Percentiles rank a stretch among this genome's conserved stretches.
These are phyloP conservation scores for Temnothorax rugatulus DNA, from an alignment of 2,888 invertebrate species.

Conservation along the genomic window DNA sequence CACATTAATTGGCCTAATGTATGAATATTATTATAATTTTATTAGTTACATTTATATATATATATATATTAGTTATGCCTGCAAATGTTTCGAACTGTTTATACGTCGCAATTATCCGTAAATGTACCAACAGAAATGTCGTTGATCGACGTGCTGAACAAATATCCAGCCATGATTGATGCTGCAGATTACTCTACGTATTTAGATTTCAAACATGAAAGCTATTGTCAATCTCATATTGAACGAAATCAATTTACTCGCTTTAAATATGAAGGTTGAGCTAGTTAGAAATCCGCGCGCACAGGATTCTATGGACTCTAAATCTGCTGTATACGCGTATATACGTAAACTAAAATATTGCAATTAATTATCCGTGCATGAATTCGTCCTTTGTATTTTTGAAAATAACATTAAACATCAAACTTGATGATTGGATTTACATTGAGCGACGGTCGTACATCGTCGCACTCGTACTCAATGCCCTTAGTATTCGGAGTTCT, in stretches of 20 bases:
- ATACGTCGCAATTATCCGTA: constrained; percentile 20
- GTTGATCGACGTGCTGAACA: background rate
- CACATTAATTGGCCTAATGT: background rate
- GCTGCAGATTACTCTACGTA: constrained; percentile 7
- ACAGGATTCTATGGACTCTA: background rate
- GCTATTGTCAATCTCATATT: constrained; percentile 12
- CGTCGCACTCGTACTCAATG: background rate
- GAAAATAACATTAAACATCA: background rate
- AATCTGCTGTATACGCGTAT: background rate
- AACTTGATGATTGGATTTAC: background rate
- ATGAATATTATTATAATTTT: constrained; percentile 1
- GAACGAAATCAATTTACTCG: background rate
- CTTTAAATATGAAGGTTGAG: background rate
- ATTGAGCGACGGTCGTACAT: background rate
- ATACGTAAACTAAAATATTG: background rate
- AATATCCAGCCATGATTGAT: constrained; percentile 23
- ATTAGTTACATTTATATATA: background rate
- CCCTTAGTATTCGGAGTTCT: background rate
- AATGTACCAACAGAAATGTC: constrained; percentile 17
- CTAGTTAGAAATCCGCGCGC: background rate
- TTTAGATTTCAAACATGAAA: constrained; percentile 30
- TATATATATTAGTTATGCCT: background rate
- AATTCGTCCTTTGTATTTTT: background rate
- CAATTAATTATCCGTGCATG: background rate
- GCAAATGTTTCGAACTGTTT: background rate